Base-by-base conservation (phyloP, 2,113 vertebrate genomes). In the Cygnus atratus region DNA sequence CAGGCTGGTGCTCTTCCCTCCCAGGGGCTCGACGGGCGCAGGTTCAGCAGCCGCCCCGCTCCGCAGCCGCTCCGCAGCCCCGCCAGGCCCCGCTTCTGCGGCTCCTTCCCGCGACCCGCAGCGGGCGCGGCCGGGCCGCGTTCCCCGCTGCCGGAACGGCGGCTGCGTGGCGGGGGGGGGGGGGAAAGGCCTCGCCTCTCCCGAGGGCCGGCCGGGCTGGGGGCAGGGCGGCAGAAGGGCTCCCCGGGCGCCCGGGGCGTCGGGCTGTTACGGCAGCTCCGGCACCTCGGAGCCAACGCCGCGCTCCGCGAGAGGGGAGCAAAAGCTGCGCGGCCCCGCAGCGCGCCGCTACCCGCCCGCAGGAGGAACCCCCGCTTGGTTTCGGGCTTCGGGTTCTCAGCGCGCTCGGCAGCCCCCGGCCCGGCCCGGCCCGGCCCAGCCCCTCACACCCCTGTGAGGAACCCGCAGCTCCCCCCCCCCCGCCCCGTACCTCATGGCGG, bases 41-140 rank as follows among this genome's bases (percentile, higher is more conserved):
- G 88, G 88, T 92, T 87, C 88, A 84, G 73, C 84, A 78, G 46
- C 78, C 84, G 74, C 43, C 65, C 52, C 39, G 37, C 46, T 89
- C 78, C 72, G 84, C 73, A 87, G 13, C 76, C 41, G 39, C 80
- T 81, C 72, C 91, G 75, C 65, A 91, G 86, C 44, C 48, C 0
- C 29, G 46, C 16, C 73, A 74, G 20, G 50, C 94, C 83, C 77
- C 61, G 11, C 52, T 94, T 77, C 91, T 78, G 57, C 76, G 92
- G 81, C 88, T 91, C 92, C 91, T n/a, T 78, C 84, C 84, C 88
- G 78, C 76, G 81, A 3, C 41, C 73, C 90, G 88, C 66, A 78
- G 55, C 19, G 39, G 65, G 54, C 17, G 44, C 46, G 21, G 44
- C 35, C 48, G 50, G 9, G 15, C 26, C 21, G 22, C 41, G 61